Base-by-base conservation (phyloP, 1,140 invertebrate species). In the Saccostrea glomerata region DNA sequence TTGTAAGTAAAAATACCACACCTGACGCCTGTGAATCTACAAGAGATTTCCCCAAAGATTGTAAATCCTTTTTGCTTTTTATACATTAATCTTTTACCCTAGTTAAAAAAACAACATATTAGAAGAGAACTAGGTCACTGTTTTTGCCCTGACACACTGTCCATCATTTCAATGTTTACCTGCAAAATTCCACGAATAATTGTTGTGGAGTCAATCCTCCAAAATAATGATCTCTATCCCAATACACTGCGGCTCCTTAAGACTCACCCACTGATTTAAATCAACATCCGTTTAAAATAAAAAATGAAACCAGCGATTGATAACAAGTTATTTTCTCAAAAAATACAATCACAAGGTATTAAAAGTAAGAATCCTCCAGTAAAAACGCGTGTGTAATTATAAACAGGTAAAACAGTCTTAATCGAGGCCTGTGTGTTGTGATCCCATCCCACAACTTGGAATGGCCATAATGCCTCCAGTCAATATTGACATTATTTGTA, bases 401-500 rank as follows among this genome's bases (percentile, higher is more conserved):
- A 77, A 47, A 30, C 70, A 77, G 25, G 70, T 25, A 77, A 47
- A 30, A 25, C 70, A 30, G 70, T 25, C 70, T 30, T 77, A 6
- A 47, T 47, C 47, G 70, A 25, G 25, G 23, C 70, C 30, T 7
- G 15, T 15, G 25, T 77, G 70, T 77, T 77, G 23, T 77, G 70
- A 77, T 77, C 23, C 70, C 70, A 77, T 77, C 70, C 70, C 70
- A 77, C 70, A 2, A 25, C 58, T 77, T 77, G 70, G 70, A 77
- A 77, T 77, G 25, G 70, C 70, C 70, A 36, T 77, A 77, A 77
- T 77, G 70, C 70, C 70, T 77, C 25, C 7, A 77, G 70, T 77
- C 70, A 77, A 77, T 77, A 77, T 77, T 77, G 70, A 77, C 70
- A 17, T 30, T 77, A 77, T 77, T 77, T 77, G 70, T 77, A 77